phyloP scores from a whole-genome alignment of 2,113 vertebrate genomes.

The Equus przewalskii region DNA sequence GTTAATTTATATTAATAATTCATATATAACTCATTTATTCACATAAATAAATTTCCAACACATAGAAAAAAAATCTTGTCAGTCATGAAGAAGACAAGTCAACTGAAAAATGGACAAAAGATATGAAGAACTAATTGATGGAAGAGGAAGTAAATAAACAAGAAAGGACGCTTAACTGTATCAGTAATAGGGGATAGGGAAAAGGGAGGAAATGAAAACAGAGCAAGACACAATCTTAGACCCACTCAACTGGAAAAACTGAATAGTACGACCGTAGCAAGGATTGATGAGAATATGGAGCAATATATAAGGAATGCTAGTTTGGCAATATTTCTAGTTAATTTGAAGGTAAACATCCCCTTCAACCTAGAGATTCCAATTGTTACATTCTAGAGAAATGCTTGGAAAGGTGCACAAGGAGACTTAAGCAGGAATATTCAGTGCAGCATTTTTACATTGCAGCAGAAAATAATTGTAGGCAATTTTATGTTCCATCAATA shows the following conservation, averaged over 20 bases:
- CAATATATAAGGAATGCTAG: not conserved
- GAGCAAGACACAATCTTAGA: not conserved
- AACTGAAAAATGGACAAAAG: not conserved
- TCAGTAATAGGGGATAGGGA: not conserved
- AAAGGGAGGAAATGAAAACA: not conserved
- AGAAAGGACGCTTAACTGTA: not conserved
- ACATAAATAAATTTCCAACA: not conserved
- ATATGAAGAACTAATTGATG: not conserved
- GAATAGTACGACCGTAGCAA: not conserved
- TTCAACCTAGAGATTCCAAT: not conserved
- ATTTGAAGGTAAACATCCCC: conserved; percentile 15
- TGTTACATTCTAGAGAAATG: conserved; percentile 46
- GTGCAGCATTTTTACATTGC: conserved; percentile 18
- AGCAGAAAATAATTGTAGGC: conserved; percentile 71
- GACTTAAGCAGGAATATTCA: conserved; percentile 28
- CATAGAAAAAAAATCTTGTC: not conserved
- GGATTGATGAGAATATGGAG: not conserved
- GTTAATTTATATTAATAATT: not conserved
- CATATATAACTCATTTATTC: not conserved
- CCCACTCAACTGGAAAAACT: not conserved
- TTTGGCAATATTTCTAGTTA: conserved; percentile 29
- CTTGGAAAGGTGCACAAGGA: not conserved
- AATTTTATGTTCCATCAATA: conserved; percentile 55
- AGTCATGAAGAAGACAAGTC: not conserved
- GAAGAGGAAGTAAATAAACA: not conserved